Base-by-base conservation (phyloP, 2,797 vertebrate species). In the Muscicapa striata region DNA sequence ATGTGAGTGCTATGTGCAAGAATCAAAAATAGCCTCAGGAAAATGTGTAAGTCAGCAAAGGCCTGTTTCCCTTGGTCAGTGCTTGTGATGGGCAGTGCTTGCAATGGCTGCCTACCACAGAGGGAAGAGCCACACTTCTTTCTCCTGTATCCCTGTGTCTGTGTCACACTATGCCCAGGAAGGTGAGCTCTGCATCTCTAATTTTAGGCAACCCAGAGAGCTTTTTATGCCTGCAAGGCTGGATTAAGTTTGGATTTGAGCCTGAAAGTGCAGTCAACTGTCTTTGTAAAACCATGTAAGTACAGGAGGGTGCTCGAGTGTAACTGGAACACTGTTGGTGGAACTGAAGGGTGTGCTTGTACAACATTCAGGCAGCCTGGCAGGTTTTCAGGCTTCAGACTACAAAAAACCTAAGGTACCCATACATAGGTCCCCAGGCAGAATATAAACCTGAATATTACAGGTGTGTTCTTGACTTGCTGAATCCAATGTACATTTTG, bases 381-480 rank as follows among this genome's bases (percentile, higher is more conserved):
- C 32, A 30, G 24, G 6, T 55, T 69, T 78, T 57, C 34, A 68
- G 74, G 15, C 41, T 79, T 73, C 63, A 55, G 26, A n/a, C 55
- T 58, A 8, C 40, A 63, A 14, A 79, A 87, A 77, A 46, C 1
- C 10, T 13, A 11, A 27, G 17, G 38, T 40, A 22, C 12, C 41
- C 13, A 6, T 36, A 15, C 5, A 1, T 0, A 29, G 18, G 30
- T 64, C 29, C 32, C 38, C 32, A 18, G 32, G 15, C 13, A 58
- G 45, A 81, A 29, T 26, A 58, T 11, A 46, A 70, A 52, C 43
- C 36, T 36, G 41, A 73, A 26, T 57, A 26, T 38, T 70, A 49
- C 54, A 55, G 29, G 13, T 0, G 0, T 0, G 0, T 15, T 67
- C 38, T 52, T 75, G 48, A 26, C 43, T 88, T 18, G 3, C 21